Conservation (phyloP, 2,888 invertebrate species). For the Drosophila kanekoi region DNA sequence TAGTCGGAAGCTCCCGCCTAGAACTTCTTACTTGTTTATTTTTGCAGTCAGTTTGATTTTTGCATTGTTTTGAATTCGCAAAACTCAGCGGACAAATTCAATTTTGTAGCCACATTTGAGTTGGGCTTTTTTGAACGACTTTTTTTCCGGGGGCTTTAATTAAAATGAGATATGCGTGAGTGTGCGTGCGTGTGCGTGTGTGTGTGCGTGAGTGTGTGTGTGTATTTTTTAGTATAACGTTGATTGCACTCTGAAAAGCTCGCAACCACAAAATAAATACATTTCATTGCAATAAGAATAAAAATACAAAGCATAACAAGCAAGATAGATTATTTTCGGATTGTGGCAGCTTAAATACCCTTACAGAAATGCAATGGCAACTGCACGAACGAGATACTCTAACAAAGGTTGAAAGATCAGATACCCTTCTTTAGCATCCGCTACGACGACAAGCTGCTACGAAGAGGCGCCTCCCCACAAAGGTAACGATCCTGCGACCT, state of each 20-base stretch:
- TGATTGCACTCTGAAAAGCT: slow-evolving; percentile 32
- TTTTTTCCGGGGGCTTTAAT: slow-evolving; percentile 32
- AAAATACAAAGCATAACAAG: slow-evolving; percentile 4
- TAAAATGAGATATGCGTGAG: slow-evolving; percentile 30
- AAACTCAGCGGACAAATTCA: slow-evolving; percentile 41
- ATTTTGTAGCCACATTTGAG: slow-evolving; percentile 32
- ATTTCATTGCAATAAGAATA: slow-evolving; percentile 41
- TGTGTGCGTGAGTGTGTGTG: background rate
- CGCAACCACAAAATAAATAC: slow-evolving; percentile 53
- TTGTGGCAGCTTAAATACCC: background rate
- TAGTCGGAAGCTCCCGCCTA: no score
- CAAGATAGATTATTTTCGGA: background rate
- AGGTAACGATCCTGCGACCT: no score
- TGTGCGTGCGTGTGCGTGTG: slow-evolving; percentile 3
- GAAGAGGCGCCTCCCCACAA: no score
- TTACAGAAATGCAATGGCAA: background rate
- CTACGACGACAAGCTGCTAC: no score
- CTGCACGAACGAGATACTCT: no score
- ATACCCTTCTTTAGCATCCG: no score
- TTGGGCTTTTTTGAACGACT: slow-evolving; percentile 12
- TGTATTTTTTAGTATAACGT: slow-evolving; percentile 12
- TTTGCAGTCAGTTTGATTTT: slow-evolving; percentile 48
- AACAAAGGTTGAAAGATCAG: no score
- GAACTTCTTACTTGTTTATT: no score
- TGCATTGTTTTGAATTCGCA: slow-evolving; percentile 57